Base-by-base conservation (phyloP, 2,797 vertebrate genomes). In the Acanthurus leucopareius region DNA sequence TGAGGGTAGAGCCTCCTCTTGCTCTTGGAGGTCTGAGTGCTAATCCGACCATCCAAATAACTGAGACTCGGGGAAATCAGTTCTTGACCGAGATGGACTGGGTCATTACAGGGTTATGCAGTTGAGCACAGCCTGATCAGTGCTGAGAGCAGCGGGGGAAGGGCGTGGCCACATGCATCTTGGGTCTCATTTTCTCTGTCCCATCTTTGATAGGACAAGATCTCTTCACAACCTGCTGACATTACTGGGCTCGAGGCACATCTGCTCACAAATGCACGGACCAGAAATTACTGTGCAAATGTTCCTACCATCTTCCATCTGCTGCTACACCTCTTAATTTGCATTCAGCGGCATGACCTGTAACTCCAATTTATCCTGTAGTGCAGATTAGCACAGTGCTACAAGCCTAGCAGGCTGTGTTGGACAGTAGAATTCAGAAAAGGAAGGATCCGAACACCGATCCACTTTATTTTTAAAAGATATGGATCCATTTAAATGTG, bases 1-100 rank as follows among this genome's bases (percentile, higher is more conserved):
- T 19, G 59, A 81, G 82, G 93, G 56, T 77, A 35, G 59, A 77
- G 71, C 69, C 22, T 69, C 58, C 59, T 63, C 38, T 20, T 65
- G 72, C 84, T 88, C 79, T 76, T 72, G 35, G 61, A 72, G 80
- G 77, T 86, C 77, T 77, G 38, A 65, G 56, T 11, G 8, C 52
- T 89, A 87, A 92, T 88, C 83, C 74, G 65, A 53, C 76, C 80
- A 77, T 80, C 77, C 40, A n/a, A 76, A 83, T 88, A 51, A 62
- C 56, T 22, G 64, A 42, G 44, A 68, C 11, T 7, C 49, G 64
- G 40, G 75, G 77, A 89, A 88, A 85, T 90, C 70, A 68, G 56
- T 49, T 64, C 75, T 86, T 79, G 80, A 77, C 80, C 83, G 56
- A 35, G 45, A 76, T 20, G 20, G 51, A 62, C 32, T 32, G 45